phyloP scores from a whole-genome alignment of 2,797 vertebrate species.

The Megalops cyprinoides region DNA sequence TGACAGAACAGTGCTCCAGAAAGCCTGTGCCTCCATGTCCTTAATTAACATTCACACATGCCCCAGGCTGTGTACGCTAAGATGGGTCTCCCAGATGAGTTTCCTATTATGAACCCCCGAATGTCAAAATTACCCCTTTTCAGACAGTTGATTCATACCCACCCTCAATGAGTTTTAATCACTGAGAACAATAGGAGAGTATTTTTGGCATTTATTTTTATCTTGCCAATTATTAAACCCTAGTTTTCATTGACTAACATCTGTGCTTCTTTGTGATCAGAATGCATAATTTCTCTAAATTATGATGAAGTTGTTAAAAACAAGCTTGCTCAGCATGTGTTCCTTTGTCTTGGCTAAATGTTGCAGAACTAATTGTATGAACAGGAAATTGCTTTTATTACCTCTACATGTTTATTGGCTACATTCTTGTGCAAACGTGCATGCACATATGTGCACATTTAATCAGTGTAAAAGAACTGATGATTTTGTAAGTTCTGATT shows the following conservation, averaged over 20 bases:
- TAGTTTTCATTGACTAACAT: background rate
- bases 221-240: background rate
- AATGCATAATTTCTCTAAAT: background rate
- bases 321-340: background rate
- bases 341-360: background rate
- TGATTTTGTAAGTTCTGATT: no score
- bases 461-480: no score
- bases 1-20: background rate
- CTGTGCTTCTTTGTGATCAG: background rate
- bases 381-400: background rate
- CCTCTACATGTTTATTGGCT: background rate
- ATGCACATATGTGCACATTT: no score
- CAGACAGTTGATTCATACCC: background rate
- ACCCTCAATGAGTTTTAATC: slow-evolving; percentile 18
- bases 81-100: background rate
- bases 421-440: no score
- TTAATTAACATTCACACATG: slow-evolving; percentile 19
- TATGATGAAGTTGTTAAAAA: background rate
- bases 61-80: background rate
- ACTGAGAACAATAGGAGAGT: background rate
- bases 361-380: background rate
- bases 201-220: slow-evolving; percentile 6
- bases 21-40: background rate
- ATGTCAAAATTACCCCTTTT: slow-evolving; percentile 5
- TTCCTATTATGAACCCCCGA: background rate